Evolutionary conservation across 2,797 vertebrate genomes (phyloP), one percentile per base, ranked within the genome.

Genomic region (Gymnoscopelus microlampas): DNA sequence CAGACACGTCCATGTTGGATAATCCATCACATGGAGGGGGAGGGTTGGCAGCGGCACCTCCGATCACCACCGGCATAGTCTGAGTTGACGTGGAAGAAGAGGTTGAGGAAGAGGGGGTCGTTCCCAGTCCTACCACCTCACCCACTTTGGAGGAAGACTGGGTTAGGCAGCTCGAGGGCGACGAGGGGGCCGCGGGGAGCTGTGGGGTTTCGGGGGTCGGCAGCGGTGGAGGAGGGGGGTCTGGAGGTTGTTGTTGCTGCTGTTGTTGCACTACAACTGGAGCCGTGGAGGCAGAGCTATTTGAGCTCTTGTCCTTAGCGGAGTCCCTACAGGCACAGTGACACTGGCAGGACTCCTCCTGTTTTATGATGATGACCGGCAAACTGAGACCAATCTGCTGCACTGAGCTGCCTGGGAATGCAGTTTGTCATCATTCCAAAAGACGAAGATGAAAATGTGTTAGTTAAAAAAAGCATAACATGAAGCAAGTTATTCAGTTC

Each of bases 291-390:
- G 93, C 93, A 88, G 92, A 82, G 85, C 94, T 95, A 88, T 92
- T 68, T 67, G 88, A 79, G 35, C 88, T 93, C 88, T 95, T 95
- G 77, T 99, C 97, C 93, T 97, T 99, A 79, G 92, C 93, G 47
- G 94, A 92, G 93, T 98, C 97, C 92, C 98, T 94, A 91, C 98
- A 99, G 73, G 96, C 94, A 85, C 98, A 99, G 66, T 99, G 96
- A 87, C 98, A 99, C 94, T 98, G 97, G 88, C 98, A 99, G 32
- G 96, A 96, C 82, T 99, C 97, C 85, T 99, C 98, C 93, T 99
- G 98, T 88, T 99, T 99, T 90, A 99, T 99, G 91, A 99, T 99
- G 89, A 99, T 99, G 88, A 99, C 97, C 0, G 98, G 98, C 80
- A 99, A 93, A 60, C 97, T 99, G 89, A 99, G 95, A 80, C 98